Evolutionary conservation across 2,797 vertebrate species (phyloP).

Genomic region (Sarcoramphus papa): DNA sequence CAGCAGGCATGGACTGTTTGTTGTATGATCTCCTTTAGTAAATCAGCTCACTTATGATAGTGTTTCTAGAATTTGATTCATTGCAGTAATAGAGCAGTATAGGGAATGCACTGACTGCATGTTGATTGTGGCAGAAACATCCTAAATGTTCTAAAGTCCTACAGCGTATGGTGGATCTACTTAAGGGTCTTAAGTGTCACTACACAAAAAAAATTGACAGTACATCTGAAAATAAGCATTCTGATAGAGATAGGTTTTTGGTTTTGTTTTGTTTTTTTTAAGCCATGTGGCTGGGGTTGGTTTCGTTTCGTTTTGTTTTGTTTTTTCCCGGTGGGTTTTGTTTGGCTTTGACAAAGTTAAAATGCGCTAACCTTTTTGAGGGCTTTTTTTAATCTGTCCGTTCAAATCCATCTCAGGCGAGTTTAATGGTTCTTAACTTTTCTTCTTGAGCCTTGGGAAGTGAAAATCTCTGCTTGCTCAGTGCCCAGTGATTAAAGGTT

Average conservation of each 20-base stretch:
- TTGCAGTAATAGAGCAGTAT: conserved; percentile 68
- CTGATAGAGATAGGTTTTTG: conserved; percentile 20
- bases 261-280: not conserved
- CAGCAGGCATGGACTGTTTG: conserved; percentile 73
- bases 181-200: conserved; percentile 56
- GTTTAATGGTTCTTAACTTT: not conserved
- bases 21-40: conserved; percentile 67
- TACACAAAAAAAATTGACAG: conserved; percentile 32
- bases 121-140: conserved; percentile 66
- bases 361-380: conserved; percentile 70
- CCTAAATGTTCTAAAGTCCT: conserved; percentile 39
- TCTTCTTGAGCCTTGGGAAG: not conserved
- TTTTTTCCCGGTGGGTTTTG: conserved; percentile 43
- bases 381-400: conserved; percentile 19
- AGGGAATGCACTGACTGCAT: conserved; percentile 73
- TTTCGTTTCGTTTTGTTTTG: not conserved
- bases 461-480: not conserved
- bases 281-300: conserved; percentile 53
- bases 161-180: conserved; percentile 19
- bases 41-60: conserved; percentile 62
- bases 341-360: conserved; percentile 68
- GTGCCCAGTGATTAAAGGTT: not conserved
- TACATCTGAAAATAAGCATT: conserved; percentile 56
- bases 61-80: conserved; percentile 66
- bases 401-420: conserved; percentile 27